A percentile compares a stretch with the other conserved stretches of the same genome.
phyloP scores from a whole-genome alignment of 2,113 vertebrate species.

The Passer domesticus region DNA sequence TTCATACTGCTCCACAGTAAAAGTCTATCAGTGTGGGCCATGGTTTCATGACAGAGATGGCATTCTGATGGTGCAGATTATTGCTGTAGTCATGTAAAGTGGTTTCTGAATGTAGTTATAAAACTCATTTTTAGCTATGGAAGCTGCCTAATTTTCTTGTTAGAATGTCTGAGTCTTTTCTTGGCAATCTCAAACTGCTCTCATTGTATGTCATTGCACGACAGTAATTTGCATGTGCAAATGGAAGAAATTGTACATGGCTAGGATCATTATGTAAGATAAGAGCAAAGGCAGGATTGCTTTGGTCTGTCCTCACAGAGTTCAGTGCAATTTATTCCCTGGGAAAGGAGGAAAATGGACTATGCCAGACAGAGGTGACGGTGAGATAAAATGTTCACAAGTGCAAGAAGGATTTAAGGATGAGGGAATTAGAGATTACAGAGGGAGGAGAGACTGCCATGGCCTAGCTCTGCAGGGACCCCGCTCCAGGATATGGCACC shows the following conservation, averaged over 20 bases:
- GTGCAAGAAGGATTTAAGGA: background rate
- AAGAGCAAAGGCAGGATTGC: background rate
- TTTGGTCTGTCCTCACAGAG: background rate
- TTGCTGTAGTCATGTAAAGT: background rate
- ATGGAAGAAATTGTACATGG: background rate
- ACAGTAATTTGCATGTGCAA: background rate
- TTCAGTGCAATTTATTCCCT: background rate
- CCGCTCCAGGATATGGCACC: background rate
- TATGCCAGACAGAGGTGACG: background rate
- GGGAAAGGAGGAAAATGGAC: background rate
- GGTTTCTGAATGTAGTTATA: background rate
- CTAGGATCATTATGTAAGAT: background rate
- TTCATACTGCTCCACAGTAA: background rate
- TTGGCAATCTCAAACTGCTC: background rate
- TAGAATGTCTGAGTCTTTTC: background rate
- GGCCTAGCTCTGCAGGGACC: background rate
- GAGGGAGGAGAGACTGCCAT: background rate
- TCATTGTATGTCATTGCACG: background rate
- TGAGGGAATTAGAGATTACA: background rate
- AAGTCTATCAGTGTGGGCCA: background rate
- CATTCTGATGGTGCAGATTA: background rate
- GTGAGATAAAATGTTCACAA: background rate
- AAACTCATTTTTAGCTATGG: background rate
- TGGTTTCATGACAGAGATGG: background rate
- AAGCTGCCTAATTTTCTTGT: background rate